phyloP scores from a whole-genome alignment of 2,113 vertebrate species.

The Hippocampus abdominalis region DNA sequence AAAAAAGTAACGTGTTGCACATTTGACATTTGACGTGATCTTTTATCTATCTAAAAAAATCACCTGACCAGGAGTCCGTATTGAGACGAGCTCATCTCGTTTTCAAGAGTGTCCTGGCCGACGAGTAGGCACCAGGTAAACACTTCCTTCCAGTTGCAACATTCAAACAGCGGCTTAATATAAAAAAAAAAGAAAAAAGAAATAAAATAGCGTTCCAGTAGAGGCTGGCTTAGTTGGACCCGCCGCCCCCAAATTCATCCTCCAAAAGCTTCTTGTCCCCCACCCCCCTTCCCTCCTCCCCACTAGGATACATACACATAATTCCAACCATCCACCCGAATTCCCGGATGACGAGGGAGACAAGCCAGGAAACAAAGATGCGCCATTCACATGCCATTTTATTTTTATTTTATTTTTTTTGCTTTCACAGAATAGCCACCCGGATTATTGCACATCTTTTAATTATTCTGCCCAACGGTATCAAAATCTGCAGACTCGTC shows the following conservation, averaged over 20 bases:
- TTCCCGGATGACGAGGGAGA: conserved; percentile 37
- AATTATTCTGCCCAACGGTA: conserved; percentile 46
- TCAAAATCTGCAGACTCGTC: conserved; percentile 48
- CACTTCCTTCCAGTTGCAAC: conserved; percentile 73
- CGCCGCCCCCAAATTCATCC: conserved; percentile 56
- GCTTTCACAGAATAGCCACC: conserved; percentile 33
- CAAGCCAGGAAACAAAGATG: conserved; percentile 57
- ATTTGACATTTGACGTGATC: conserved; percentile 79
- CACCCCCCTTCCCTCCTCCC: conserved; percentile 43
- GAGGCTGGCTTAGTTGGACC: conserved; percentile 61
- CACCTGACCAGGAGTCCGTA: conserved; percentile 82
- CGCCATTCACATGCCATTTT: conserved; percentile 46
- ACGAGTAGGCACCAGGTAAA: conserved; percentile 81
- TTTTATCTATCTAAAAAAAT: conserved; percentile 81
- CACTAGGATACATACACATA: conserved; percentile 47
- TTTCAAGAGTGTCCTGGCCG: conserved; percentile 83
- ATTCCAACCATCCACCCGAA: conserved; percentile 47
- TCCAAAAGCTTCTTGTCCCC: conserved; percentile 55
- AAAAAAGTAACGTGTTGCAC: conserved; percentile 70
- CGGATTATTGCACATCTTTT: conserved; percentile 35
- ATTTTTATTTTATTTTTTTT: conserved; percentile 14
- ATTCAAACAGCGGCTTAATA: conserved; percentile 55
- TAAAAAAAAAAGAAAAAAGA: neutral
- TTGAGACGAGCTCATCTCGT: conserved; percentile 84
- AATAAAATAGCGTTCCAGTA: conserved; percentile 41